phyloP scores from a whole-genome alignment of 2,797 vertebrate species.

The Antrozous pallidus region DNA sequence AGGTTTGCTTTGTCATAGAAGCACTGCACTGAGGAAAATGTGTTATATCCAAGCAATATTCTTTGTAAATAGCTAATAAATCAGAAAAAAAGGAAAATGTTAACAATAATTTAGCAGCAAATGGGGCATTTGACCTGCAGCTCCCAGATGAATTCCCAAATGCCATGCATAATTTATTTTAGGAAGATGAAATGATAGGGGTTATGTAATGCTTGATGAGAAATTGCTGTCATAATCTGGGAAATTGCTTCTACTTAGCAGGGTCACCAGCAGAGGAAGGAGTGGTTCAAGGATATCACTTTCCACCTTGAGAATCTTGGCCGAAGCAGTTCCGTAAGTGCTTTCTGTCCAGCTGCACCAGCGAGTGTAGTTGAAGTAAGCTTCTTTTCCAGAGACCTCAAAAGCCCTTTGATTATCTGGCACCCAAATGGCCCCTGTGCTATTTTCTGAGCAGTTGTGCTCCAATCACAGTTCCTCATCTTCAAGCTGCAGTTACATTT shows the following conservation, averaged over 20 bases:
- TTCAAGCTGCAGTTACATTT: slow-evolving; percentile 15
- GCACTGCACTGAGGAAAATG: background rate
- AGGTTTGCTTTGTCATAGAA: slow-evolving; percentile 45
- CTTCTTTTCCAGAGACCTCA: background rate
- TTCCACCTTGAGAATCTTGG: slow-evolving; percentile 38
- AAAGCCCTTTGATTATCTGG: background rate
- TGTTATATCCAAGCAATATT: slow-evolving; percentile 17
- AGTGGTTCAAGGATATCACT: background rate
- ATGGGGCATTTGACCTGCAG: slow-evolving; percentile 46
- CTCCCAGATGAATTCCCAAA: background rate
- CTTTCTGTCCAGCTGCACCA: background rate
- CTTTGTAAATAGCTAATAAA: slow-evolving; percentile 53
- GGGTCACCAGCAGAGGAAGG: slow-evolving; percentile 7
- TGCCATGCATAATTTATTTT: slow-evolving; percentile 63
- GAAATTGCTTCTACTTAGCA: slow-evolving; percentile 41
- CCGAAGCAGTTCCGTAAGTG: background rate
- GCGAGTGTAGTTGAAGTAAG: background rate
- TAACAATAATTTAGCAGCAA: slow-evolving; percentile 56
- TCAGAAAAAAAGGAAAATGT: slow-evolving; percentile 45
- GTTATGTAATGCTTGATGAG: slow-evolving; percentile 41
- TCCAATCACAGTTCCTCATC: background rate
- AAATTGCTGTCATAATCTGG: slow-evolving; percentile 24
- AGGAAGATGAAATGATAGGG: slow-evolving; percentile 33
- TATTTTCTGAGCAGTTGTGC: background rate
- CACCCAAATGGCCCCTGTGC: background rate